Evolutionary conservation across 2,113 vertebrate genomes (phyloP).

Genomic region (Nycticebus coucang): DNA sequence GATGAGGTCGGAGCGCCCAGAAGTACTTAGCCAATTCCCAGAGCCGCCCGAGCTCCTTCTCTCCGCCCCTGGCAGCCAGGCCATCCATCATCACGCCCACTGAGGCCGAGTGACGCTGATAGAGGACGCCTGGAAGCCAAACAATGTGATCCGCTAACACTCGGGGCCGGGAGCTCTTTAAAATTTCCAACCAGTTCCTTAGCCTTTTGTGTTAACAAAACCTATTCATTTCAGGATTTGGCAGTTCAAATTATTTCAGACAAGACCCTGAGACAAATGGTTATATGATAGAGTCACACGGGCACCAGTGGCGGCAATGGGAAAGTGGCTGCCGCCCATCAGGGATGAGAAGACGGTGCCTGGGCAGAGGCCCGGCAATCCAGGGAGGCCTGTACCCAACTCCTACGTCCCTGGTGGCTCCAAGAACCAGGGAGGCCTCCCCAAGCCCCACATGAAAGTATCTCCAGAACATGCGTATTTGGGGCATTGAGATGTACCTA

Average conservation of each 20-base stretch:
- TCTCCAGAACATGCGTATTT: rapidly evolving
- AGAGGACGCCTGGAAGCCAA: constrained; percentile 87
- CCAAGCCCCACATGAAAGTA: rapidly evolving
- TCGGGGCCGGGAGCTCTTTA: constrained; percentile 77
- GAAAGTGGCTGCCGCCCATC: rapidly evolving
- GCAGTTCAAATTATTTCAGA: constrained; percentile 85
- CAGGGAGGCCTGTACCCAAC: no score
- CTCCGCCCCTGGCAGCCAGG: constrained; percentile 86
- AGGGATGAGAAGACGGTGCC: background rate
- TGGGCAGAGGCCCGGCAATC: background rate
- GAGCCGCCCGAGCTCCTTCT: constrained; percentile 91
- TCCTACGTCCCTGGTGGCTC: no score
- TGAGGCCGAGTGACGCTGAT: constrained; percentile 90
- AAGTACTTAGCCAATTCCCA: constrained; percentile 98
- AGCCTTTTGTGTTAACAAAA: constrained; percentile 83
- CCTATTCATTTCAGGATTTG: constrained; percentile 81
- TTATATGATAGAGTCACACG: constrained; percentile 78
- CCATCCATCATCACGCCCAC: constrained; percentile 96
- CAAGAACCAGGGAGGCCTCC: rapidly evolving
- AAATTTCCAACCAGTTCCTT: constrained; percentile 82
- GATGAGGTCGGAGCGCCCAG: constrained; percentile 91
- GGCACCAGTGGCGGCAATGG: background rate
- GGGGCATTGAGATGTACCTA: rapidly evolving
- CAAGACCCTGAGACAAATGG: constrained; percentile 86
- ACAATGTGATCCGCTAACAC: constrained; percentile 84